Base-by-base conservation (phyloP, 1,140 invertebrate species). In the Samia ricini region DNA sequence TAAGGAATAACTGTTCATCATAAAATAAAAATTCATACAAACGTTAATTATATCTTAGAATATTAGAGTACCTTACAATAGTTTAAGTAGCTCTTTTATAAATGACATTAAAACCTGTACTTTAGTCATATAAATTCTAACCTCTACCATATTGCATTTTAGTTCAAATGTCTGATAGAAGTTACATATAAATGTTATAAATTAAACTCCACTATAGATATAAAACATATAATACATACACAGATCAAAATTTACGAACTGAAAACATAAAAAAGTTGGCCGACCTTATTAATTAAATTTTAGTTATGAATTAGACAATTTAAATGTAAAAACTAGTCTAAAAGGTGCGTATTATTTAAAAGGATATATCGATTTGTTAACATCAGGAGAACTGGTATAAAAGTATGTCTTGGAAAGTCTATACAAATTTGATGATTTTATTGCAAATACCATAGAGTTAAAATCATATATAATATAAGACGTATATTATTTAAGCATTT, bases 311-410 rank as follows among this genome's bases (percentile, higher is more conserved):
- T 42, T 42, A 42, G 15, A 4, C 10, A 15, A 15, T 15, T 42
- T 42, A 57, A 57, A 57, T 33, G 10, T 29, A 56, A 56, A 56
- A 36, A 57, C 56, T 57, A 57, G 56, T 57, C 56, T 57, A 36
- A 42, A 23, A 4, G 56, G 29, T 57, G 56, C 56, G 26, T 57
- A n/a, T 54, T 24, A 55, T 24, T 52, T 21, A 52, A 19, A 52
- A 15, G 8, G 33, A 42, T 12, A 8, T 15, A 15, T 42, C 7
- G 1, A 12, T 42, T 15, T 12, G 12, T 42, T 42, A 15, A 42
- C 33, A 42, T 4, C 15, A 4, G 12, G 1, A 42, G 4, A 36
- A 10, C 33, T 42, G 33, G 33, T 15, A 42, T 15, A 4, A 36
- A 7, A n/a, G n/a, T n/a, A n/a, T 36, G 33, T 7, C 4, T 2